Evolutionary conservation across 2,113 vertebrate genomes (phyloP), one percentile per base, ranked within the genome.

Genomic region (Gobio gobio): DNA sequence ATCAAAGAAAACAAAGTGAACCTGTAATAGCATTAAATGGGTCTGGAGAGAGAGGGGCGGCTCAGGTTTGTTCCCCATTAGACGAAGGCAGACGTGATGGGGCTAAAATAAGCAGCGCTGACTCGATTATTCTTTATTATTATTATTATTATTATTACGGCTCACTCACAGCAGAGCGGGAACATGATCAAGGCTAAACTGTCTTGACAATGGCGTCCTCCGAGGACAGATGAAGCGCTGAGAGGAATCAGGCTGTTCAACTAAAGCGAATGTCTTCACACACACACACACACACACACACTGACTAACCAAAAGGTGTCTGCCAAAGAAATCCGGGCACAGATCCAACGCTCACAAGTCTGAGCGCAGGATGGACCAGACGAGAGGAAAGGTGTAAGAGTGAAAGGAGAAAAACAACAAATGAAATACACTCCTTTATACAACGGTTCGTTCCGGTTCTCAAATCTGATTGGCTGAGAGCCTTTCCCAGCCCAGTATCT

Each of bases 331-430:
- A 63, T 14, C 75, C 26, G 51, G 88, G 80, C 79, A 78, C 10
- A 16, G 5, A 8, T 78, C 85, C 78, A 90, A 80, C 9, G 29
- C 75, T 82, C 83, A 85, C 81, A 84, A 87, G 88, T 77, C 82
- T 54, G 26, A 86, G 63, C 83, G 47, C 45, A 83, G 72, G 66
- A 72, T 47, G 14, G n/a, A 29, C 51, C n/a, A 24, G 49, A 45
- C 66, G 20, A 83, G 58, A 85, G 70, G 47, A 83, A 29, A 74
- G 58, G 63, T 22, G 68, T 20, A 83, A 64, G 24, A 33, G 51
- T 36, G n/a, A 81, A 83, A 83, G 3, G 2, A 81, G 36, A 61
- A 79, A 24, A 83, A 84, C 24, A 85, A 88, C 45, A 77, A 40
- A 40, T 40, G 0, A 40, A 40, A 40, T 5, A 5, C 0, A 29